These are phyloP conservation scores for Germaria angustata DNA, from an alignment of 2,888 invertebrate genomes.

Conservation along the genomic window DNA sequence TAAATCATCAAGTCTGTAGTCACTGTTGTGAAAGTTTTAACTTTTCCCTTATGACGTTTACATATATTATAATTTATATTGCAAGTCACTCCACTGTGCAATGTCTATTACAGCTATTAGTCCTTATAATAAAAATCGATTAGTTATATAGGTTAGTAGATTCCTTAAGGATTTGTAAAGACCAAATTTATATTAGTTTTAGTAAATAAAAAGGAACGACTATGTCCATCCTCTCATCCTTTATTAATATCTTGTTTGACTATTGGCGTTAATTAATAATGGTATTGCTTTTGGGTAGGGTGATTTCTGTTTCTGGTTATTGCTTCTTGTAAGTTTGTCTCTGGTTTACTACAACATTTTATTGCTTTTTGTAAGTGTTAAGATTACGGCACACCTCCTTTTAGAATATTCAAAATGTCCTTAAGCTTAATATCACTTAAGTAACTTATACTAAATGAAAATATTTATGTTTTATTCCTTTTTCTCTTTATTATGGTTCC, in stretches of 20 bases:
- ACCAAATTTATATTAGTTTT: neutral
- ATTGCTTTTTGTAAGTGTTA: neutral
- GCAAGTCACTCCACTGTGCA: constrained; percentile 6
- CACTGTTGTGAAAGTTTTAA: too few relatives aligned
- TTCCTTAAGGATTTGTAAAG: too few relatives aligned
- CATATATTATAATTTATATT: too few relatives aligned
- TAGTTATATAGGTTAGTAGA: neutral
- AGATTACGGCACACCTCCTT: neutral
- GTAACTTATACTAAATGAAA: neutral
- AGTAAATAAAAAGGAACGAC: neutral
- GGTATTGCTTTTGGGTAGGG: neutral
- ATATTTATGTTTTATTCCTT: neutral
- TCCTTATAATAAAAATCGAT: neutral
- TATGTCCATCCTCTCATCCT: neutral
- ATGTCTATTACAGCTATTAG: constrained; percentile 26
- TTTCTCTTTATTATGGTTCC: neutral
- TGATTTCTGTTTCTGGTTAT: neutral
- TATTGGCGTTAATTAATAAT: neutral
- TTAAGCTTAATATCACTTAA: neutral
- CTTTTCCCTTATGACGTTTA: too few relatives aligned
- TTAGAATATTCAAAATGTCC: neutral
- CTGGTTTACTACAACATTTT: neutral
- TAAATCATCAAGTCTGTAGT: too few relatives aligned
- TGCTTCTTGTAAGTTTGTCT: neutral
- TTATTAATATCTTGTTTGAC: neutral